Conservation (phyloP, 2,888 invertebrate species). For the Corbicula japonica region DNA sequence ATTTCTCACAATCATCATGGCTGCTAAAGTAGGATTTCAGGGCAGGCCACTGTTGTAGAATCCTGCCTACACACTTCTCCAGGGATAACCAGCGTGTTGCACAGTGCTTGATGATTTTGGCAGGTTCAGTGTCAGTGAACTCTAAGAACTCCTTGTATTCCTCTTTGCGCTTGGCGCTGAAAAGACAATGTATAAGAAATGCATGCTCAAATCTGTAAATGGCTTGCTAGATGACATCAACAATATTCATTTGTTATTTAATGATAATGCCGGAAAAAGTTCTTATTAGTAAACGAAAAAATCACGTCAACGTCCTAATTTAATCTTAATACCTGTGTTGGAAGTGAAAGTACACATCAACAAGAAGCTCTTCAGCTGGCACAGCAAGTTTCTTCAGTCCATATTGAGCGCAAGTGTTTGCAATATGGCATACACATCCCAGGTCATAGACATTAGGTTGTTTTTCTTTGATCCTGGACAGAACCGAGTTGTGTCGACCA, state of each 20-base stretch:
- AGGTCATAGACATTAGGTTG: constrained; percentile 35
- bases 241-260: no score
- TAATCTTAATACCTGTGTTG: no score
- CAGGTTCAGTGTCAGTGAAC: constrained; percentile 11
- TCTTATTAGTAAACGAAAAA: no score
- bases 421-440: constrained; percentile 34
- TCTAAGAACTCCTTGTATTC: constrained; percentile 2
- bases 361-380: background rate
- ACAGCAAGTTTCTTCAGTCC: constrained; percentile 11
- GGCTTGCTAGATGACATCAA: no score
- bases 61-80: constrained; percentile 44
- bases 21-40: constrained; percentile 56
- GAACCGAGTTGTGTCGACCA: constrained; percentile 38
- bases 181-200: no score
- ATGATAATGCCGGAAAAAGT: no score
- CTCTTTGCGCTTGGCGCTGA: constrained; percentile 12
- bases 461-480: constrained; percentile 30
- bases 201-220: no score
- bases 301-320: no score
- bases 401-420: constrained; percentile 5
- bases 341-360: constrained; percentile 2
- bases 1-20: constrained; percentile 35
- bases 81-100: constrained; percentile 58
- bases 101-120: constrained; percentile 44
- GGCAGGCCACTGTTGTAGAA: constrained; percentile 59